These are phyloP conservation scores for Andricus quercusramuli DNA, from an alignment of 2,888 invertebrate genomes.

Conservation along the genomic window DNA sequence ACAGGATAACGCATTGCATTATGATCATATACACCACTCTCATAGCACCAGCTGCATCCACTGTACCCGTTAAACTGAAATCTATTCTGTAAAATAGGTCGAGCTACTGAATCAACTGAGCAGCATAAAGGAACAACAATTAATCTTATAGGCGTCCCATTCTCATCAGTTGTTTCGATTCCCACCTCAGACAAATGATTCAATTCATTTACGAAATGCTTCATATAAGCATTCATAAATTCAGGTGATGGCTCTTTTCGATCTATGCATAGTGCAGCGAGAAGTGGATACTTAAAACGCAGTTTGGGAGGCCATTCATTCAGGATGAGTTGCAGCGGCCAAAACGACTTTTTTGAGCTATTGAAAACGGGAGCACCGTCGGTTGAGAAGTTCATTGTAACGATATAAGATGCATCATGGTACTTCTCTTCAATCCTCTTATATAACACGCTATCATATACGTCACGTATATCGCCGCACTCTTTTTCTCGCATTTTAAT, in stretches of 20 bases:
- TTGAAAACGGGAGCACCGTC: constrained; percentile 42
- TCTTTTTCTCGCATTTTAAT: constrained; percentile 3
- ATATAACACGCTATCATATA: not conserved
- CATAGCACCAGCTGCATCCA: constrained; percentile 53
- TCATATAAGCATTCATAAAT: constrained; percentile 31
- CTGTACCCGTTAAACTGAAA: constrained; percentile 45
- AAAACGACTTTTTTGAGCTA: constrained; percentile 22
- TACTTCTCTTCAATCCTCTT: not conserved
- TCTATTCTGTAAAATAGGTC: constrained; percentile 48
- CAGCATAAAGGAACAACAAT: constrained; percentile 44
- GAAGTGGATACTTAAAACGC: no score
- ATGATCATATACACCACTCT: no score
- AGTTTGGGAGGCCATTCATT: constrained; percentile 8
- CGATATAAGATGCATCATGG: not conserved
- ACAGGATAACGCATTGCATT: constrained; percentile 40
- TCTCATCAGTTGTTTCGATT: constrained; percentile 34
- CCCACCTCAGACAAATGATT: constrained; percentile 37
- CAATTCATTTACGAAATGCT: constrained; percentile 35
- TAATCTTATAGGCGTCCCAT: constrained; percentile 30
- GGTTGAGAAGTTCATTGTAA: constrained; percentile 25
- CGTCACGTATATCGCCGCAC: constrained; percentile 11
- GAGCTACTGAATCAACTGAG: constrained; percentile 48
- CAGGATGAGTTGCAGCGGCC: constrained; percentile 24
- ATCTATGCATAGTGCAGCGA: no score
- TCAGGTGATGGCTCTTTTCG: not conserved